Evolutionary conservation across 2,888 invertebrate species (phyloP), one percentile per base, ranked within the genome.

Genomic region (Eremobia ochroleuca): DNA sequence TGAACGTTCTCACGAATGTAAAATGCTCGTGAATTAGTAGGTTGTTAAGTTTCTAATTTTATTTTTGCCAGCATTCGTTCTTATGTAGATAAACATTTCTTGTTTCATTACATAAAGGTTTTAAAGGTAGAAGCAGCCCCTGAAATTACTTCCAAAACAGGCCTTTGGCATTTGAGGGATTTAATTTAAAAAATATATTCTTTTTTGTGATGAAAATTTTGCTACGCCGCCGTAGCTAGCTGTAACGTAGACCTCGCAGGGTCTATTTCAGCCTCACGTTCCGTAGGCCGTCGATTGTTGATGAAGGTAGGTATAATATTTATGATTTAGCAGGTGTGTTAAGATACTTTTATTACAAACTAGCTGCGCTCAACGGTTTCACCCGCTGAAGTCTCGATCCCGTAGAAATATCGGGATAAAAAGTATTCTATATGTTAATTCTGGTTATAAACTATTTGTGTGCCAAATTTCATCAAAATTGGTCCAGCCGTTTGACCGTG

Each of bases 1-100:
- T 91, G 91, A 85, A 86, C 70, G 71, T 93, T 94, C 92, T 89
- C 93, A 94, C 92, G 93, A 92, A 89, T 86, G 81, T 82, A 88
- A 90, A 87, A 87, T 83, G 81, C 79, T 73, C 65, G 77, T 80
- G 70, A 81, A 85, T 78, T 85, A 77, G 76, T 81, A 74, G 73
- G 68, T 83, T 85, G 82, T 82, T 83, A 81, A 85, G 81, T 90
- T 89, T 88, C 85, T 89, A 86, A 83, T 83, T 83, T 78, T 61
- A 62, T 82, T 79, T 83, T 77, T 76, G 76, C 67, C 65, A 70
- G 58, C 49, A 66, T 55, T 86, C 58, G 62, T 64, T 49, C 34
- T 21, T 73, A 49, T 49, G 59, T 25, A 64, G 43, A 43, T 34
- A 37, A 34, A 13, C 34, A 59, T 68, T 75, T 75, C 8, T 64